Evolutionary conservation across 2,113 vertebrate species (phyloP).

Genomic region (Poeciliopsis occidentalis): DNA sequence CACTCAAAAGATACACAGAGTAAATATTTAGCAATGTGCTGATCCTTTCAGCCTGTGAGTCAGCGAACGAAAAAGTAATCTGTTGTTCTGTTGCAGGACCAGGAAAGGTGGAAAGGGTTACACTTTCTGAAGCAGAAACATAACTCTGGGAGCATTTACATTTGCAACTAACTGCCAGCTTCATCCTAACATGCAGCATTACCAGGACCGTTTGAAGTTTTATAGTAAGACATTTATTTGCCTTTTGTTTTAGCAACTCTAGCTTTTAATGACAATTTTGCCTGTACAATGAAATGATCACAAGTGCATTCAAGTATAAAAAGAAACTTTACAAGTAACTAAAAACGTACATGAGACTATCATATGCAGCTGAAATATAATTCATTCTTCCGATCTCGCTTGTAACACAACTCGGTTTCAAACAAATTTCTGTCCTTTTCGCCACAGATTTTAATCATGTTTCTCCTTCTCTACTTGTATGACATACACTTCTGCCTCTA

Average conservation of each 20-base stretch:
- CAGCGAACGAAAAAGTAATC: slow-evolving; percentile 23
- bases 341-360: slow-evolving; percentile 45
- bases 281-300: slow-evolving; percentile 46
- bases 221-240: slow-evolving; percentile 10
- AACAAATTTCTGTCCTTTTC: slow-evolving; percentile 42
- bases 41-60: slow-evolving; percentile 52
- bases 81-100: slow-evolving; percentile 38
- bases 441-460: background rate
- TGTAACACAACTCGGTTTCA: slow-evolving; percentile 21
- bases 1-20: slow-evolving; percentile 64
- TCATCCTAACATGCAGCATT: slow-evolving; percentile 14
- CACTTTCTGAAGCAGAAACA: slow-evolving; percentile 22
- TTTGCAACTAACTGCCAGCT: slow-evolving; percentile 18
- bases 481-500: slow-evolving; percentile 17
- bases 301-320: slow-evolving; percentile 68
- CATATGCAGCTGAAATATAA: slow-evolving; percentile 57
- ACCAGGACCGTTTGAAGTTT: slow-evolving; percentile 10
- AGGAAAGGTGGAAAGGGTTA: slow-evolving; percentile 1
- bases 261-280: slow-evolving; percentile 17
- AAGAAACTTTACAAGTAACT: slow-evolving; percentile 46
- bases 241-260: slow-evolving; percentile 25
- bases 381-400: slow-evolving; percentile 19
- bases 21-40: slow-evolving; percentile 71
- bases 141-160: slow-evolving; percentile 16
- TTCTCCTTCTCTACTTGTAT: slow-evolving; percentile 13